phyloP scores from a whole-genome alignment of 2,888 invertebrate genomes.

The Dasysyrphus tricinctus region DNA sequence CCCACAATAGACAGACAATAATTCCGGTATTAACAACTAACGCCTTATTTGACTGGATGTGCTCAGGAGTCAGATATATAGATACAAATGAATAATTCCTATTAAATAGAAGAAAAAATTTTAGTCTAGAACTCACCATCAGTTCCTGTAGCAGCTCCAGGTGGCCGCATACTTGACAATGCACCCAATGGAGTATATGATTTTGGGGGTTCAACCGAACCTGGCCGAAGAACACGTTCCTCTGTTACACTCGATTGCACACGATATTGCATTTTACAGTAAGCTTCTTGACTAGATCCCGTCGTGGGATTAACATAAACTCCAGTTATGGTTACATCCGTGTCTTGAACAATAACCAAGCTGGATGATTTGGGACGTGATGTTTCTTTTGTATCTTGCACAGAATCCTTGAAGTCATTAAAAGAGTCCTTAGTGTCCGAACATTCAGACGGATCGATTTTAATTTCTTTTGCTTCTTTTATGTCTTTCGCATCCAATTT shows the following conservation, averaged over 20 bases:
- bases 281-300: constrained; percentile 90
- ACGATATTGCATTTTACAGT: constrained; percentile 94
- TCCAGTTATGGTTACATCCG: constrained; percentile 94
- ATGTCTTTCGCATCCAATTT: constrained; percentile 77
- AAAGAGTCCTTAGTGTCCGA: constrained; percentile 45
- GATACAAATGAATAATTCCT: too few relatives aligned
- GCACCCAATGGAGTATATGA: constrained; percentile 93
- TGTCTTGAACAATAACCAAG: constrained; percentile 93
- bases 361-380: constrained; percentile 84
- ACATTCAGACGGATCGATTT: constrained; percentile 48
- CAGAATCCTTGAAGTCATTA: constrained; percentile 56
- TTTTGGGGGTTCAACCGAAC: constrained; percentile 84
- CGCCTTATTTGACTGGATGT: too few relatives aligned
- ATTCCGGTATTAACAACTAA: too few relatives aligned
- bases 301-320: constrained; percentile 91
- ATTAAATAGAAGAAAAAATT: background rate
- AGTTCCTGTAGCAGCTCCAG: constrained; percentile 85
- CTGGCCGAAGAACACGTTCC: constrained; percentile 89
- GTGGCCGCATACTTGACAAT: constrained; percentile 94
- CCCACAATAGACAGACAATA: too few relatives aligned
- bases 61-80: too few relatives aligned
- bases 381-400: constrained; percentile 80
- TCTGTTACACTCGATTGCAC: constrained; percentile 95
- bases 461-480: constrained; percentile 81
- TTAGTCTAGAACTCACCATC: constrained; percentile 73